A percentile compares a stretch with the other conserved stretches of the same genome.
These are phyloP conservation scores for Stratiolaelaps scimitus DNA, from an alignment of 1,140 invertebrate genomes.

Conservation along the genomic window DNA sequence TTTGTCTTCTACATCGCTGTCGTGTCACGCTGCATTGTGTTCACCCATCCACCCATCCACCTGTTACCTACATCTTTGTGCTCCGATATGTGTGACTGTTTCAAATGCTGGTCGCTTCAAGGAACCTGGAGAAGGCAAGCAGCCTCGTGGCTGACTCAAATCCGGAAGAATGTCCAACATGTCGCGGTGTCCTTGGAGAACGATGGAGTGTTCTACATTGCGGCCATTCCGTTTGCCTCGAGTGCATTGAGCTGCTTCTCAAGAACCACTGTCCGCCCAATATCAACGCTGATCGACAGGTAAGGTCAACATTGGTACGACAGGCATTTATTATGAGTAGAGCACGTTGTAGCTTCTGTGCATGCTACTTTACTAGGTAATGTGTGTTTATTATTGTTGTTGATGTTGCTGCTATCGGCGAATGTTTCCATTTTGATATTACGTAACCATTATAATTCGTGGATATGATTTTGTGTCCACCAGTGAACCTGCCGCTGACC, in stretches of 20 bases:
- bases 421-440: too few species aligned
- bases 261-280: slow-evolving; percentile 37
- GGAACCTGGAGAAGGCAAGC: slow-evolving; percentile 44
- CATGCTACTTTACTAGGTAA: too few species aligned
- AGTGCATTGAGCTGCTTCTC: slow-evolving; percentile 47
- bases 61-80: slow-evolving; percentile 32
- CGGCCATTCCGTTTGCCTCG: slow-evolving; percentile 55
- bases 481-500: too few species aligned
- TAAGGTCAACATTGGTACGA: background rate
- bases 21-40: slow-evolving; percentile 39
- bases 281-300: background rate
- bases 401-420: too few species aligned
- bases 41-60: slow-evolving; percentile 39
- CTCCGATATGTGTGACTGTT: slow-evolving; percentile 30
- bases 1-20: too few species aligned
- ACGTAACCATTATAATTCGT: too few species aligned
- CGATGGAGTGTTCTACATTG: slow-evolving; percentile 55
- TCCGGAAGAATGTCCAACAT: slow-evolving; percentile 58
- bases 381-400: too few species aligned
- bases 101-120: slow-evolving; percentile 41
- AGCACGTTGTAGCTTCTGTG: too few species aligned
- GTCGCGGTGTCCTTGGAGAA: slow-evolving; percentile 47
- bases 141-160: slow-evolving; percentile 43
- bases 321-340: too few species aligned
- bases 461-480: too few species aligned